phyloP scores from a whole-genome alignment of 2,113 vertebrate genomes.

The Glaucomys volans region DNA sequence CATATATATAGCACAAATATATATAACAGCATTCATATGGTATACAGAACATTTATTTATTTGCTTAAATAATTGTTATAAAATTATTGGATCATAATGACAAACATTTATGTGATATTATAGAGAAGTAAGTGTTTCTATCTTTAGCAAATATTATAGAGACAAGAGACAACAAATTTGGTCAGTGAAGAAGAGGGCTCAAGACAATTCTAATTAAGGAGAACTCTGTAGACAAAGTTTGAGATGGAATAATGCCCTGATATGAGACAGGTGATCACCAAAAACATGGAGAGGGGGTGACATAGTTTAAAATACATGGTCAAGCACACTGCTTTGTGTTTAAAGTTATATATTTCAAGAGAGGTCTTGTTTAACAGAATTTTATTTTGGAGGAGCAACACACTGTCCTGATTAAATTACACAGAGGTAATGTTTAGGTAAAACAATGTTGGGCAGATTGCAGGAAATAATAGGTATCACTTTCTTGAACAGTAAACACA shows the following conservation, averaged over 20 bases:
- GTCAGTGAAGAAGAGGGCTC: neutral
- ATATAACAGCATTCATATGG: neutral
- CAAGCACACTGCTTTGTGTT: too few species aligned
- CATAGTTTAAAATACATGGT: fast-evolving
- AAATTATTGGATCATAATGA: neutral
- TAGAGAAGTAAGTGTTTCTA: neutral
- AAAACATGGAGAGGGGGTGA: fast-evolving
- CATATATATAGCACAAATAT: neutral
- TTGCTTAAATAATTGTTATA: neutral
- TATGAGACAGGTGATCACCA: fast-evolving
- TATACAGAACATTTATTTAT: neutral
- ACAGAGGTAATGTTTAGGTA: neutral
- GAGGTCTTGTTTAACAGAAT: neutral
- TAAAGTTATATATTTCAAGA: neutral
- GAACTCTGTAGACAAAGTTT: neutral
- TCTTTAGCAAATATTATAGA: neutral
- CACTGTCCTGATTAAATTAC: neutral
- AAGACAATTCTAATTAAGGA: neutral
- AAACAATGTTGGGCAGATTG: neutral
- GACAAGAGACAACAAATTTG: neutral
- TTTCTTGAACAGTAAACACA: neutral
- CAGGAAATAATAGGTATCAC: neutral
- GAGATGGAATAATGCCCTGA: too few species aligned
- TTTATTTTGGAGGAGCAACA: neutral
- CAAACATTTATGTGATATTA: neutral